Evolutionary conservation across 2,113 vertebrate species (phyloP).

Genomic region (Merops nubicus): DNA sequence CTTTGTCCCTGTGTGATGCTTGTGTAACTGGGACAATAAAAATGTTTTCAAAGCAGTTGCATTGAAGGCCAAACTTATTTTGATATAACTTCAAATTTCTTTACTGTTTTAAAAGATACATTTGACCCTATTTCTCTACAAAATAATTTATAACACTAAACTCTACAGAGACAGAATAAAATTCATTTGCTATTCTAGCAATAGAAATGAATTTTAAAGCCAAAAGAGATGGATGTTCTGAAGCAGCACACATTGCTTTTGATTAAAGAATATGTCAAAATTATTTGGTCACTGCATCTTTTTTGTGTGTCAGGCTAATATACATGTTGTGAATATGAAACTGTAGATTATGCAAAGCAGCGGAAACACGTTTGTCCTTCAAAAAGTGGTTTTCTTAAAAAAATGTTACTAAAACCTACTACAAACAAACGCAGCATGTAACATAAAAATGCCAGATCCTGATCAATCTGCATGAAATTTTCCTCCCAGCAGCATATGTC

Average conservation of each 20-base stretch:
- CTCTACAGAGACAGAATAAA: not conserved
- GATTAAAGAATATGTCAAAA: not conserved
- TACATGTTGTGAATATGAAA: not conserved
- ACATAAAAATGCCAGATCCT: not conserved
- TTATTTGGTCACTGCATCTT: not conserved
- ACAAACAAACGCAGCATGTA: not conserved
- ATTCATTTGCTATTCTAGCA: not conserved
- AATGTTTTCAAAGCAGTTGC: not conserved
- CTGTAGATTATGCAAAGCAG: not conserved
- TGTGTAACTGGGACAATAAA: not conserved
- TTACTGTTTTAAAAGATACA: not conserved
- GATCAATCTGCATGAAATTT: not conserved
- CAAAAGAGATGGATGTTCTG: not conserved
- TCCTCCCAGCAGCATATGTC: not conserved
- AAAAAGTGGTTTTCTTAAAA: not conserved
- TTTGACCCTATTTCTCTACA: not conserved
- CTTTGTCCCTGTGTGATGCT: accelerated
- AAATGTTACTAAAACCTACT: not conserved
- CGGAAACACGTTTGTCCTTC: not conserved
- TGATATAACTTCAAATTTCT: not conserved
- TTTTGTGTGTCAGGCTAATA: not conserved
- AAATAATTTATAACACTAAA: not conserved
- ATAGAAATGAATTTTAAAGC: not conserved
- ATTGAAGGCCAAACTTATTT: not conserved
- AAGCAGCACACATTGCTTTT: not conserved